Evolutionary conservation across 2,888 invertebrate genomes (phyloP), one percentile per base, ranked within the genome.

Genomic region (Ornithoptera alexandrae): DNA sequence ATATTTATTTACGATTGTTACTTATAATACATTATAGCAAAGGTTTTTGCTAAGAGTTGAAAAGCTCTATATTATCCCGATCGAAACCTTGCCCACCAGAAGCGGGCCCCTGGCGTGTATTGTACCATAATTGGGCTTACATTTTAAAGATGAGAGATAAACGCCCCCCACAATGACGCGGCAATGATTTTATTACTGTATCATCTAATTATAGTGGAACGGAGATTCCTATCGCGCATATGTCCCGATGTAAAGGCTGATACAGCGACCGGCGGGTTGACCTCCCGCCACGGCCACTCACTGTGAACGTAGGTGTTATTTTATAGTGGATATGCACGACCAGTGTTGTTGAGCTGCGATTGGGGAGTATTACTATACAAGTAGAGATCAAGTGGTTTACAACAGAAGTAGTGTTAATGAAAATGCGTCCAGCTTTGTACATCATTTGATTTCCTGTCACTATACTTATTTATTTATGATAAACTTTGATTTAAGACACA

Each of bases 141-240:
- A 73, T 72, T 82, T 74, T 74, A 73, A 71, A 81, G 85, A 86
- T 86, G 46, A 6, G 15, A 66, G 70, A 70, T 70, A 70, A 83
- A 76, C 75, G 24, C 64, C 72, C 75, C 39, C 77, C 77, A 74
- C 78, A 80, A 77, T 81, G 78, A 77, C 83, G 77, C 74, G 75
- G 75, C 85, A 85, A 88, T 86, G 84, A 88, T 88, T 89, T 88
- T 88, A 89, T 89, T 88, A 89, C 86, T 83, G 80, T 80, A 79
- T 86, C 88, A 90, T 90, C 89, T 90, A 89, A 90, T 90, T 90
- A 90, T 85, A 74, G 76, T 74, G 73, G 74, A 78, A 78, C 82
- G 80, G 81, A 81, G 90, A 89, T 90, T n/a, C 46, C 71, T 87
- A 90, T 90, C 87, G 78, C 80, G 81, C 88, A 89, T 83, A 88